Percentiles rank a stretch among this genome's conserved stretches.
Conservation (phyloP, 2,113 vertebrate genomes). For the Odocoileus virginianus region DNA sequence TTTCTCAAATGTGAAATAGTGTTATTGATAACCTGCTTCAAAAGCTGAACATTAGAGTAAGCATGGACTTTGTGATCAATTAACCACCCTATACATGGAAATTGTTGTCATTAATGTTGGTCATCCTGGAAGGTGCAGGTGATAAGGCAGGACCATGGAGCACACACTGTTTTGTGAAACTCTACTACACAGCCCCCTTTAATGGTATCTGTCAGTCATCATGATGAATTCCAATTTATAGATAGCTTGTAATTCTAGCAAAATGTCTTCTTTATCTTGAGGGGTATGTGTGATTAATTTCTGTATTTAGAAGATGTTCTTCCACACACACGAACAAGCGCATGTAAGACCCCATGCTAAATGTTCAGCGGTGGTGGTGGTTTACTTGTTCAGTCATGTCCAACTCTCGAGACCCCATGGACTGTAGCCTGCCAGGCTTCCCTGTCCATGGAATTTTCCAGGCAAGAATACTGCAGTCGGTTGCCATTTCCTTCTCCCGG, state of each 20-base stretch:
- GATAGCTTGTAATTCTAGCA: neutral
- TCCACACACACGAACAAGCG: neutral
- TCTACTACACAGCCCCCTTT: neutral
- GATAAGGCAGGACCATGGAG: neutral
- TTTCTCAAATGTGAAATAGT: neutral
- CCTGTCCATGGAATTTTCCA: neutral
- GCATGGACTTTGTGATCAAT: neutral
- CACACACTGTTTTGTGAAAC: neutral
- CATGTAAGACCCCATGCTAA: neutral
- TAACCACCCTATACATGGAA: too few relatives aligned
- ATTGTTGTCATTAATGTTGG: neutral
- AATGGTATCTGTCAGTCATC: neutral
- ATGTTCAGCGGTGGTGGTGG: neutral
- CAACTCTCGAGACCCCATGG: neutral
- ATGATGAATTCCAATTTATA: neutral
- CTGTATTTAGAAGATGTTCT: neutral
- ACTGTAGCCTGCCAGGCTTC: neutral
- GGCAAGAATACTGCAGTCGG: neutral
- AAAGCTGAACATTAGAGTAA: neutral
- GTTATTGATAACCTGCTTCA: neutral
- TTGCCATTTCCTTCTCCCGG: neutral
- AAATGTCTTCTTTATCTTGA: neutral
- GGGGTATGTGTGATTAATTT: neutral
- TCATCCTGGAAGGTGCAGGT: neutral
- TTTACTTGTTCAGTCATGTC: neutral